phyloP scores from a whole-genome alignment of 2,797 vertebrate species.

The Crocodylus rhombifer region DNA sequence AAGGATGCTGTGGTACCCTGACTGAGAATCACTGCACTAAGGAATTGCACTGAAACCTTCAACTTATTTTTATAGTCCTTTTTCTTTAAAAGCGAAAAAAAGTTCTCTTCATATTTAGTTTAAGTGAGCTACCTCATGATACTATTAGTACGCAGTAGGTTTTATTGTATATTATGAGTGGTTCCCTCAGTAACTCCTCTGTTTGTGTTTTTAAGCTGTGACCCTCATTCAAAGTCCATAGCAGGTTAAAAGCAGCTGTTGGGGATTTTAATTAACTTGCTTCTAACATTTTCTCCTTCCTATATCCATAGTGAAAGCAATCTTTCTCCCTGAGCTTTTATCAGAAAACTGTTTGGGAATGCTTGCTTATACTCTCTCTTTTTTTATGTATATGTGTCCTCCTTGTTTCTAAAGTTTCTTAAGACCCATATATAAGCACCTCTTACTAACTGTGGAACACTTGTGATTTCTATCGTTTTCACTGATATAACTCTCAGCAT shows the following conservation, averaged over 20 bases:
- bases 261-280: background rate
- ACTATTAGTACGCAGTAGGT: background rate
- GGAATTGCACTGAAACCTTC: background rate
- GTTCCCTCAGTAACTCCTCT: rapidly evolving
- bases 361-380: rapidly evolving
- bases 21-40: background rate
- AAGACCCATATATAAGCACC: background rate
- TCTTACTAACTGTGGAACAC: background rate
- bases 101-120: background rate
- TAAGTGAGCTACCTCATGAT: background rate
- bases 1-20: background rate
- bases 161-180: background rate
- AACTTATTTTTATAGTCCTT: background rate
- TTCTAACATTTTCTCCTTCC: background rate
- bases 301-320: background rate
- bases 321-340: background rate
- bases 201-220: background rate
- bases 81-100: too few species aligned
- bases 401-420: background rate
- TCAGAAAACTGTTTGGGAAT: rapidly evolving
- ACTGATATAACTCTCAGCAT: background rate
- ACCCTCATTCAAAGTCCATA: background rate
- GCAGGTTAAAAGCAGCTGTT: background rate
- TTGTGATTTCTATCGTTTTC: background rate
- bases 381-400: background rate